Conservation (phyloP, 2,797 vertebrate species). For the Anas bahamensis region DNA sequence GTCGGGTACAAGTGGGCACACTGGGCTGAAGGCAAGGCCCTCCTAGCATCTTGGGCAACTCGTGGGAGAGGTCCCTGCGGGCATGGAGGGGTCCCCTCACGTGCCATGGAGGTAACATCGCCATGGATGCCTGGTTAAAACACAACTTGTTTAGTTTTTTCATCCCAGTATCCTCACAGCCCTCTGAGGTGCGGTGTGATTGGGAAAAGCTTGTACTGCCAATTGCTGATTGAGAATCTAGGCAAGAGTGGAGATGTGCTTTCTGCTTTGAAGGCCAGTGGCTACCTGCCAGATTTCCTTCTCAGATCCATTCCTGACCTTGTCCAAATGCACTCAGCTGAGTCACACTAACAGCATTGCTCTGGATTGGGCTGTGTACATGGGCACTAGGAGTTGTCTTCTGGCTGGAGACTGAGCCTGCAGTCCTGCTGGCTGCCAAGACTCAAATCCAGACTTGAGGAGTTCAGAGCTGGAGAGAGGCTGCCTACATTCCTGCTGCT, state of each 20-base stretch:
- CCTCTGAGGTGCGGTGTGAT: background rate
- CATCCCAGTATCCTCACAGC: background rate
- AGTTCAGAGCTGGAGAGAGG: background rate
- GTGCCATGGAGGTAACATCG: background rate
- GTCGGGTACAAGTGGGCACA: background rate
- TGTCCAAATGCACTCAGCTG: rapidly evolving
- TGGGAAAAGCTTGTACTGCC: background rate
- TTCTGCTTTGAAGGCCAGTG: background rate
- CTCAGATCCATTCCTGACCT: background rate
- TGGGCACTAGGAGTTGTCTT: background rate
- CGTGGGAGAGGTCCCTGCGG: background rate
- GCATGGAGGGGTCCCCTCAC: background rate
- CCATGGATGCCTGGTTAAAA: background rate
- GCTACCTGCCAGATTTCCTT: background rate
- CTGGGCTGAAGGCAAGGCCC: background rate
- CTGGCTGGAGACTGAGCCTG: background rate
- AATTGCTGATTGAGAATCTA: background rate
- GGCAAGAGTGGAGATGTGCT: background rate
- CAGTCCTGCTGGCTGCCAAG: background rate
- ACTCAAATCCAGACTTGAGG: background rate
- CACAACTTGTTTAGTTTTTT: background rate
- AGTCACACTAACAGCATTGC: background rate
- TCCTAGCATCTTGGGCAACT: too few relatives aligned
- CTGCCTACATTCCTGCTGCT: background rate
- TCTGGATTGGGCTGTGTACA: background rate